These are phyloP conservation scores for Limonius californicus DNA, from an alignment of 1,140 invertebrate species.

Conservation along the genomic window DNA sequence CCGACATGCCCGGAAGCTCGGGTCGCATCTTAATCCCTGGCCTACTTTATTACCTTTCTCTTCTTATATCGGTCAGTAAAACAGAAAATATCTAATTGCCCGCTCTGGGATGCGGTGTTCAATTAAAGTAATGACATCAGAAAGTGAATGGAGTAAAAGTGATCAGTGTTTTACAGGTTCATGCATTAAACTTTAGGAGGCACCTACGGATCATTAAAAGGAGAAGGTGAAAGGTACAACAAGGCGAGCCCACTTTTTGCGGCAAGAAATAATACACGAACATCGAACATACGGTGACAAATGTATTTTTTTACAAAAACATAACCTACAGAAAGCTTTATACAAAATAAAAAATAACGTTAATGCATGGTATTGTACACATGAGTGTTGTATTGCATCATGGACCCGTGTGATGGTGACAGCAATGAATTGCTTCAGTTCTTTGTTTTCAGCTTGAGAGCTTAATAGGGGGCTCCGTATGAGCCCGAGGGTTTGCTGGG, in stretches of 20 bases:
- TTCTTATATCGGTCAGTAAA: conserved; percentile 15
- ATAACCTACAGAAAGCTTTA: conserved; percentile 48
- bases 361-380: conserved; percentile 32
- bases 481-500: conserved; percentile 53
- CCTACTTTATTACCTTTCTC: conserved; percentile 16
- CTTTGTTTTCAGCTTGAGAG: conserved; percentile 8
- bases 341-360: conserved; percentile 44
- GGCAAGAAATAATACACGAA: background rate
- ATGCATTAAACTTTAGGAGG: background rate
- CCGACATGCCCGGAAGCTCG: background rate
- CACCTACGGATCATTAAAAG: too few species aligned
- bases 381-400: conserved; percentile 41
- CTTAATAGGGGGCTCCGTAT: conserved; percentile 56
- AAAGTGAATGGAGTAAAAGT: conserved; percentile 4
- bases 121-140: conserved; percentile 5
- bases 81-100: conserved; percentile 14
- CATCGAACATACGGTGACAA: conserved; percentile 49
- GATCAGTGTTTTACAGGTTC: background rate
- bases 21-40: conserved; percentile 1
- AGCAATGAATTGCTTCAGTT: conserved; percentile 19
- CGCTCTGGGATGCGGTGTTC: background rate
- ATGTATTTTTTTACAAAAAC: conserved; percentile 49
- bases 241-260: too few species aligned
- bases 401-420: conserved; percentile 44
- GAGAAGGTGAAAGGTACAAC: background rate